Conservation (phyloP, 2,888 invertebrate species). For the Urechis unicinctus region DNA sequence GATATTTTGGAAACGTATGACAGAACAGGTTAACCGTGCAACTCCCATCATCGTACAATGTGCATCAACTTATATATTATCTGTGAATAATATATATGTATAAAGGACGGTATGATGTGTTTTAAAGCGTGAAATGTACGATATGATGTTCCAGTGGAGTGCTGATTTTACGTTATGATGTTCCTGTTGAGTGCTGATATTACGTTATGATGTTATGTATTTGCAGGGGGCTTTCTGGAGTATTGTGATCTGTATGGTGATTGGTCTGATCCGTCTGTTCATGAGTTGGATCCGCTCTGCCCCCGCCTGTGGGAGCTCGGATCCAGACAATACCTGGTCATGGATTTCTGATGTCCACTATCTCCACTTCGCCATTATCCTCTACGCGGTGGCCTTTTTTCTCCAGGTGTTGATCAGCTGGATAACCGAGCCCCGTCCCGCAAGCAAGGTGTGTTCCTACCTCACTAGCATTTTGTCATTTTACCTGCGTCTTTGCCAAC, state of each 20-base stretch:
- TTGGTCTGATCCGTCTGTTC: slow-evolving; percentile 16
- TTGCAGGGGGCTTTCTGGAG: slow-evolving; percentile 19
- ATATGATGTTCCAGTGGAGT: too few relatives aligned
- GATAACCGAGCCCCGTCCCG: slow-evolving; percentile 4
- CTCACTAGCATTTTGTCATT: too few relatives aligned
- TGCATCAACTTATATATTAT: too few relatives aligned
- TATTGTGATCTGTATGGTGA: slow-evolving; percentile 14
- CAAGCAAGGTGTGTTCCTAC: slow-evolving; percentile 6
- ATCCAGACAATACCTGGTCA: slow-evolving; percentile 3
- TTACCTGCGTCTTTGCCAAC: too few relatives aligned
- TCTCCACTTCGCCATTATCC: slow-evolving; percentile 21
- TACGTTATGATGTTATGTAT: too few relatives aligned
- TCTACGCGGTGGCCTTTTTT: not conserved
- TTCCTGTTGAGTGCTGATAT: too few relatives aligned
- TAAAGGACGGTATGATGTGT: too few relatives aligned
- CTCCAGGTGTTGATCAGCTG: slow-evolving; percentile 2
- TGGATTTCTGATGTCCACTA: slow-evolving; percentile 17
- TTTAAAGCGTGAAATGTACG: too few relatives aligned
- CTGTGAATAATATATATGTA: too few relatives aligned
- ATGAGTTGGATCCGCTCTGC: slow-evolving; percentile 11
- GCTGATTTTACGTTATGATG: too few relatives aligned
- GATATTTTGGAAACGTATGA: slow-evolving; percentile 43
- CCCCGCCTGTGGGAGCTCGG: slow-evolving; percentile 14
- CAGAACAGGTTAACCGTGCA: slow-evolving; percentile 31
- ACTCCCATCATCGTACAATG: not conserved